Evolutionary conservation across 2,113 vertebrate genomes (phyloP).

Genomic region (Microtus richardsoni): DNA sequence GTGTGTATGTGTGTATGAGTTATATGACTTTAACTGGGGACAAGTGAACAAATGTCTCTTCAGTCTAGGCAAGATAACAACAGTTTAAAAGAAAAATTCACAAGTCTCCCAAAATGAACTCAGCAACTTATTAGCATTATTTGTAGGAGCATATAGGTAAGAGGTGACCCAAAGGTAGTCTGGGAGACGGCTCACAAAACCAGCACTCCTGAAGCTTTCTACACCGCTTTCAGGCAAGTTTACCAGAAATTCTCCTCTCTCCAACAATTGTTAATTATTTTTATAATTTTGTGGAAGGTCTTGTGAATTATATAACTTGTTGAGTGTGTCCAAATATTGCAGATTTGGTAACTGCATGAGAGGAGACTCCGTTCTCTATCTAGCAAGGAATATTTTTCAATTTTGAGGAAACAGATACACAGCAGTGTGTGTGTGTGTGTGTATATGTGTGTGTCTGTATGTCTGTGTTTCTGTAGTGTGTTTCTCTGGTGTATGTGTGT

Average conservation of each 20-base stretch:
- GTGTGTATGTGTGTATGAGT: not conserved
- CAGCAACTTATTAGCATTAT: not conserved
- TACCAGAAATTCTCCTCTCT: not conserved
- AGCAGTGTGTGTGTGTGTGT: rapidly evolving
- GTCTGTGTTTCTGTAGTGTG: not conserved
- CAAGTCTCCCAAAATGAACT: not conserved
- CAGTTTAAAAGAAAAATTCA: not conserved
- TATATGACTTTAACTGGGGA: not conserved
- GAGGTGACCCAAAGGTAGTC: not conserved
- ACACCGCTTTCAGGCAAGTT: not conserved
- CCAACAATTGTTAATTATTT: not conserved
- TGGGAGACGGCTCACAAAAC: not conserved
- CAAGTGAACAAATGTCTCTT: not conserved
- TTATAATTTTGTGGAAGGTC: not conserved
- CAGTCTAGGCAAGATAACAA: not conserved
- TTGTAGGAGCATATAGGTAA: not conserved
- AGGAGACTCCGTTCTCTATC: not conserved
- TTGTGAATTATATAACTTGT: not conserved
- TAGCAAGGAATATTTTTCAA: not conserved
- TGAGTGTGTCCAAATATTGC: not conserved
- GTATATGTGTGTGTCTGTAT: not conserved
- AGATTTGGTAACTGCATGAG: not conserved
- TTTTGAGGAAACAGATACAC: not conserved
- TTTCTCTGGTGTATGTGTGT: not conserved
- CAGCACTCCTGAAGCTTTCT: not conserved